Percentiles rank a stretch among this genome's conserved stretches.
Conservation (phyloP, 2,797 vertebrate genomes). For the Hydrolagus colliei region DNA sequence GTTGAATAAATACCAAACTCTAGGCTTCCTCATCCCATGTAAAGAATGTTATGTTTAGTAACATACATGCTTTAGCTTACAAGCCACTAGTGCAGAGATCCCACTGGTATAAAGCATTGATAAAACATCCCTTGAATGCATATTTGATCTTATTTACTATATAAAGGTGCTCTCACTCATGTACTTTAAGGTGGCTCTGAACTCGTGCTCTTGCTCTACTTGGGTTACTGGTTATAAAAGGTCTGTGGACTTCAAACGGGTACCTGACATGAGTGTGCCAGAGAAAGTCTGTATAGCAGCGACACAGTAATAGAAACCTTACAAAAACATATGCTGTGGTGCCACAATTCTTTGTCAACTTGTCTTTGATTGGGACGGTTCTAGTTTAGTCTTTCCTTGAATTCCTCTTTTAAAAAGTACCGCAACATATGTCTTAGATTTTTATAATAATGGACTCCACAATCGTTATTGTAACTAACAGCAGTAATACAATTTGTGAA, state of each 20-base stretch:
- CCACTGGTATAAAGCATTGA: not conserved
- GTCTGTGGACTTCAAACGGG: not conserved
- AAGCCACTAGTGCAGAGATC: not conserved
- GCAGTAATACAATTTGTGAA: slow-evolving; percentile 29
- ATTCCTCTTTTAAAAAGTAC: not conserved
- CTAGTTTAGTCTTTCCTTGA: not conserved
- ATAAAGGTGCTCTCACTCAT: not conserved
- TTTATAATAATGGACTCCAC: slow-evolving; percentile 14
- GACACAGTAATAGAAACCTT: slow-evolving; percentile 1
- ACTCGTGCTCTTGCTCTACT: not conserved
- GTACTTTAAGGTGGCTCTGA: too few species aligned
- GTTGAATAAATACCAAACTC: too few species aligned
- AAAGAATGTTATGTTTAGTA: not conserved
- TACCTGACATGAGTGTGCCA: not conserved
- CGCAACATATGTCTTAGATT: slow-evolving; percentile 17
- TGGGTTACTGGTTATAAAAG: not conserved
- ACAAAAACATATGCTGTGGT: not conserved
- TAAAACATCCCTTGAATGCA: not conserved
- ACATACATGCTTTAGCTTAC: not conserved
- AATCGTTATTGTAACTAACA: slow-evolving; percentile 19
- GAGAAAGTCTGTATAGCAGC: not conserved
- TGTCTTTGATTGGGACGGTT: not conserved
- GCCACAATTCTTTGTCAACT: not conserved
- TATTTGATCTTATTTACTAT: not conserved
- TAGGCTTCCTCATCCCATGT: too few species aligned